Evolutionary conservation across 2,113 vertebrate genomes (phyloP), one percentile per base, ranked within the genome.

Genomic region (Phrynosoma platyrhinos): DNA sequence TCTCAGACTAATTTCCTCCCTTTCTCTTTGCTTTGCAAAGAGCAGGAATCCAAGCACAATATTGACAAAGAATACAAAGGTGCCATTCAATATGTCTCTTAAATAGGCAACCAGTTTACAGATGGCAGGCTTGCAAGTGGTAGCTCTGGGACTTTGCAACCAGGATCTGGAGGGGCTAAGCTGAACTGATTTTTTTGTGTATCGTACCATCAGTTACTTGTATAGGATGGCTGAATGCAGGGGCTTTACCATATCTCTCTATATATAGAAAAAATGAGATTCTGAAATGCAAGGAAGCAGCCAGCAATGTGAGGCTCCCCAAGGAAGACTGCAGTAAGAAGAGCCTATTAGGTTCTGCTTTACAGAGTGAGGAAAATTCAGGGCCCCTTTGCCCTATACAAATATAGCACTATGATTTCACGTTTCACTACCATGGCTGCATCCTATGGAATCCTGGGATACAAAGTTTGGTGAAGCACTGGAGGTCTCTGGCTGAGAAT

Each of bases 11-110:
- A 36, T 64, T 40, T 25, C 25, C 20, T 40, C 23, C 25, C 66
- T 27, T 68, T 68, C 66, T 71, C 12, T 84, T 89, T 92, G 82
- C 85, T 92, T 89, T 84, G 23, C 20, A 71, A 88, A 78, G 27
- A 78, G 87, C 52, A 75, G 21, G 71, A 89, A 13, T 3, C 47
- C 89, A 89, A 90, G 81, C 8, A 9, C 53, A 47, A 32, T 58
- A 71, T 84, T 55, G 88, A 75, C 52, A 89, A 86, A 36, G 79
- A 82, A 68, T 0, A 0, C 32, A 36, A 86, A 88, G 92, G 77
- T 93, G 90, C 90, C 75, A 92, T 52, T 88, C 64, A 91, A 68
- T 80, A 64, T 82, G 0, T 1, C 66, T 90, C 40, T 9, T 0
- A 0, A 88, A 52, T 20, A 86, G 77, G n/a, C 32, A 83, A 69